Base-by-base conservation (phyloP, 2,113 vertebrate species). In the Cyprinodon variegatus region DNA sequence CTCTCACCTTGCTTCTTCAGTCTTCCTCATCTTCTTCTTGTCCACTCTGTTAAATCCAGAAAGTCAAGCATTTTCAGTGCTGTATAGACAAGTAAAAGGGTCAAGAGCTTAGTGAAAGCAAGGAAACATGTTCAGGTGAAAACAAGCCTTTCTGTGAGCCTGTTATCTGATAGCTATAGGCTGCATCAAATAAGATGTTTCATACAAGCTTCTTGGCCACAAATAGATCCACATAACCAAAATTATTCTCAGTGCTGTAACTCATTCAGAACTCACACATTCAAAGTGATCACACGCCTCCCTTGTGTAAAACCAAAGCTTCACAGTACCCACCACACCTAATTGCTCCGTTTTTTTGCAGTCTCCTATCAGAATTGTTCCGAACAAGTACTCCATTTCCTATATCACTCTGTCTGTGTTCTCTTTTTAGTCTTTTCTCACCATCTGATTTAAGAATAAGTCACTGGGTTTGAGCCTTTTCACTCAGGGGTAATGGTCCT, bases 381-480 rank as follows among this genome's bases (percentile, higher is more conserved):
- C 38, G 62, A 68, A 66, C 62, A 36, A 64, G n/a, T 73, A 43
- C 62, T 53, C 61, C 50, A 46, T 57, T 68, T 65, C 71, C 76
- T 74, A n/a, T 48, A 71, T 75, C 61, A 57, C 76, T 77, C 50
- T 68, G 45, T 80, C 68, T 76, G 38, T 17, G 74, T 72, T 62
- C 76, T 72, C 43, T 76, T 70, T 65, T 61, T 67, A 81, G 29
- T 84, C 70, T 73, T 82, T 84, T 72, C 71, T 73, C 81, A 68
- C 82, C 81, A 83, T 84, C 79, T 89, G 84, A 82, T 83, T 72
- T 85, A 70, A 85, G 86, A 80, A 71, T 81, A 86, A 93, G 90
- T 92, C 90, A 91, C 82, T 88, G 90, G 67, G 91, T 91, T 92
- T 89, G 88, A 90, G 86, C 70, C 82, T 86, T 89, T 89, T 72